phyloP scores from a whole-genome alignment of 2,113 vertebrate genomes.

The Myotis lucifugus region DNA sequence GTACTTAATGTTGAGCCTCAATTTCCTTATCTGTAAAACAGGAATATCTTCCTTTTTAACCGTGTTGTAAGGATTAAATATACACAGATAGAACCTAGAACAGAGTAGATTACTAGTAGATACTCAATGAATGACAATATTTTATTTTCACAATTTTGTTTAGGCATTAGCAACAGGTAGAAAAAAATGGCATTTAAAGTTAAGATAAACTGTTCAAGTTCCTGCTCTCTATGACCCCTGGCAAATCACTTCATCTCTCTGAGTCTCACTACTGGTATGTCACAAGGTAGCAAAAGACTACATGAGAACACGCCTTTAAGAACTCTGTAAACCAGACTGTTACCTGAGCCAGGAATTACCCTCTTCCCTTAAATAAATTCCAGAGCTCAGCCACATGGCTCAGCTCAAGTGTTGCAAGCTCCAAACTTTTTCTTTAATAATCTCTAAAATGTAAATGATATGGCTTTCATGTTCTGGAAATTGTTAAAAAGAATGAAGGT shows the following conservation, averaged over 20 bases:
- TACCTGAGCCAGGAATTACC: not conserved
- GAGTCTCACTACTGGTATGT: not conserved
- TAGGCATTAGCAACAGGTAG: constrained; percentile 2
- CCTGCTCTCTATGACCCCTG: not conserved
- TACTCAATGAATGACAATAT: not conserved
- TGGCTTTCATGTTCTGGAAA: not conserved
- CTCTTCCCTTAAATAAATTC: not conserved
- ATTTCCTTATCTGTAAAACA: constrained; percentile 40
- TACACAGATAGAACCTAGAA: not conserved
- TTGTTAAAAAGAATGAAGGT: constrained; percentile 9
- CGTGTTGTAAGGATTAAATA: not conserved
- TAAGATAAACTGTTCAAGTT: constrained; percentile 13
- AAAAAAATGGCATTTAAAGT: constrained; percentile 19
- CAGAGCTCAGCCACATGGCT: not conserved
- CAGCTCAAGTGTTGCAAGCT: not conserved
- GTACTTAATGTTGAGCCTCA: not conserved
- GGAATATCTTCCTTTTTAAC: constrained; percentile 23
- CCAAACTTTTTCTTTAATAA: constrained; percentile 8
- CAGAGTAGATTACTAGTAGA: not conserved
- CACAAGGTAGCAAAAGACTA: not conserved
- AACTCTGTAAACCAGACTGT: not conserved
- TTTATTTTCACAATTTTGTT: constrained; percentile 43
- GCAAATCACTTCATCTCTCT: not conserved
- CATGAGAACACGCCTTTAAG: not conserved
- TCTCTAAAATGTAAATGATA: constrained; percentile 39